Conservation (phyloP, 2,888 invertebrate genomes). For the Scotopteryx bipunctaria region DNA sequence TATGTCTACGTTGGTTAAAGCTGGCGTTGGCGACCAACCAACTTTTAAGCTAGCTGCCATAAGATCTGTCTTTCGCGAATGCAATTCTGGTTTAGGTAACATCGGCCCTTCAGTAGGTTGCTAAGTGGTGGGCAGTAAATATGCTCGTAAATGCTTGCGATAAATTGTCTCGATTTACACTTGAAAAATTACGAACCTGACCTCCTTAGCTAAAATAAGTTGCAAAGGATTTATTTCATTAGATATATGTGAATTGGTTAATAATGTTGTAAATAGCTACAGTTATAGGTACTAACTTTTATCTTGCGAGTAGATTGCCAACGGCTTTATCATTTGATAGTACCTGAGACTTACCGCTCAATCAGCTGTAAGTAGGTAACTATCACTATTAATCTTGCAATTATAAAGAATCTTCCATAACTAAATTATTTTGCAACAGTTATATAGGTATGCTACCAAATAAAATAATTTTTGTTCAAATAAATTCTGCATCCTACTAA, state of each 20-base stretch:
- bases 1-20: too few relatives aligned
- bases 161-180: slow-evolving; percentile 25
- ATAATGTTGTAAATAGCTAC: not conserved
- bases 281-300: not conserved
- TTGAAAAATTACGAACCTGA: slow-evolving; percentile 28
- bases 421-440: too few relatives aligned
- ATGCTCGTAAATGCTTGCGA: slow-evolving; percentile 29
- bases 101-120: slow-evolving; percentile 22
- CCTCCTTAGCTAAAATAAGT: slow-evolving; percentile 23
- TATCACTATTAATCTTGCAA: too few relatives aligned
- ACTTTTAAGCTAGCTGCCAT: too few relatives aligned
- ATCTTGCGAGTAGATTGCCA: not conserved
- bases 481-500: too few relatives aligned
- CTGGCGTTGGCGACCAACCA: too few relatives aligned
- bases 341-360: too few relatives aligned
- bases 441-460: too few relatives aligned
- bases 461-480: too few relatives aligned
- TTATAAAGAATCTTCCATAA: too few relatives aligned
- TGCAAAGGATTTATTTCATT: slow-evolving; percentile 14
- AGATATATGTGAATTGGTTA: slow-evolving; percentile 7
- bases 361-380: not conserved
- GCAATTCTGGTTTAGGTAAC: slow-evolving; percentile 20
- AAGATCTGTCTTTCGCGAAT: slow-evolving; percentile 27
- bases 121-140: slow-evolving; percentile 34
- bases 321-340: too few relatives aligned